phyloP scores from a whole-genome alignment of 2,113 vertebrate genomes.

The Arizona elegans region DNA sequence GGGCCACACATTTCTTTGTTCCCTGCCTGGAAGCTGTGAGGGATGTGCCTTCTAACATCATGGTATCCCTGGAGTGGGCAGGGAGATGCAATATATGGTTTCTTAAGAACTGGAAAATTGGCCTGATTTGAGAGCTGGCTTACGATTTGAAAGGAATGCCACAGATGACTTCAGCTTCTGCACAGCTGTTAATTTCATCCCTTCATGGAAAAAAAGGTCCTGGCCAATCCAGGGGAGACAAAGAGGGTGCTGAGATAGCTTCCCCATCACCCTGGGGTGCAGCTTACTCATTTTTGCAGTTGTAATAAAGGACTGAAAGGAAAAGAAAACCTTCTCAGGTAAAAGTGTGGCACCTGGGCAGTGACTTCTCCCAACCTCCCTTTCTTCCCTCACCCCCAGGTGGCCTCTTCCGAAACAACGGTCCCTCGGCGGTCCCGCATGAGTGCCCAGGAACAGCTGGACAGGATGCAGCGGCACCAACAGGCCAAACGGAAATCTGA shows the following conservation, averaged over 20 bases:
- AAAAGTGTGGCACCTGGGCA: neutral
- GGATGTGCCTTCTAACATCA: neutral
- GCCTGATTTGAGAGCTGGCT: neutral
- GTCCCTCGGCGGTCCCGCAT: conserved; percentile 55
- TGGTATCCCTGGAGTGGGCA: neutral
- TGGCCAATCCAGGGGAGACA: neutral
- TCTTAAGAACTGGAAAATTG: neutral
- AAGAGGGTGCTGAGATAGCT: neutral
- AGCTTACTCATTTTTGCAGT: neutral
- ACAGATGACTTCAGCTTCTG: neutral
- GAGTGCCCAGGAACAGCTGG: conserved; percentile 68
- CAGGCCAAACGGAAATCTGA: conserved; percentile 51
- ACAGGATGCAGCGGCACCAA: conserved; percentile 66
- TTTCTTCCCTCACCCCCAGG: conserved; percentile 6
- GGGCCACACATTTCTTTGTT: neutral
- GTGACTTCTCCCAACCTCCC: neutral
- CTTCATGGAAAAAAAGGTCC: neutral
- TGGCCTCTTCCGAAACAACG: neutral
- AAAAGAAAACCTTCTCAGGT: neutral
- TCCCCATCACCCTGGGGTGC: neutral
- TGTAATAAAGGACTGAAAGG: neutral
- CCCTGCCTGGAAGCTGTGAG: neutral
- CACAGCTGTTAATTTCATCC: neutral
- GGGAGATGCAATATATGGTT: neutral
- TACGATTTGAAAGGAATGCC: neutral